Conservation (phyloP, 1,140 invertebrate genomes). For the Arctopsyche grandis region DNA sequence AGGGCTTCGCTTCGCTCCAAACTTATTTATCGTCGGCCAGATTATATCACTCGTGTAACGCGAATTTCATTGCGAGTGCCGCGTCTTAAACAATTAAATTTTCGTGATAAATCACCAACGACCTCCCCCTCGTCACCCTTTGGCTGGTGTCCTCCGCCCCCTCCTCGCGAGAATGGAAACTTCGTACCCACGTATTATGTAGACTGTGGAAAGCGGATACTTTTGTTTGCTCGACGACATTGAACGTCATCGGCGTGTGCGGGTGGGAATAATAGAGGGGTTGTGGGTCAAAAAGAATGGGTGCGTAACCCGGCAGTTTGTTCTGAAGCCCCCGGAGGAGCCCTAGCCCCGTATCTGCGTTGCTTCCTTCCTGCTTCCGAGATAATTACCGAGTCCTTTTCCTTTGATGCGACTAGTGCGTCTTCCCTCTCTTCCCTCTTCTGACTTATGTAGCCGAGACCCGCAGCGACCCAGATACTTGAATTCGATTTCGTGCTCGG, state of each 20-base stretch:
- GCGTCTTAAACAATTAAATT: conserved; percentile 42
- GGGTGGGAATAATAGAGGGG: background rate
- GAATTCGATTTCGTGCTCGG: conserved; percentile 27
- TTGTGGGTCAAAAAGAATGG: too few relatives aligned
- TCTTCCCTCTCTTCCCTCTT: background rate
- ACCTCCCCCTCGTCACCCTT: background rate
- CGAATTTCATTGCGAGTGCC: conserved; percentile 38
- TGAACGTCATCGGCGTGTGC: background rate
- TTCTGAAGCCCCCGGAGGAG: background rate
- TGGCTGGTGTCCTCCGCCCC: background rate
- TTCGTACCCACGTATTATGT: background rate
- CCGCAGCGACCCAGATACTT: background rate
- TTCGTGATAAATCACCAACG: conserved; percentile 36
- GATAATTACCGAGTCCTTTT: conserved; percentile 36
- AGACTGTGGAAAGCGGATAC: too few relatives aligned
- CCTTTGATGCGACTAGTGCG: background rate
- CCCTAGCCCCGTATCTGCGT: conserved; percentile 13
- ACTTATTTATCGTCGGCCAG: conserved; percentile 35
- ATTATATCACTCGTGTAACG: conserved; percentile 42
- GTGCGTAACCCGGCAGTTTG: background rate
- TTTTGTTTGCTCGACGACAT: background rate
- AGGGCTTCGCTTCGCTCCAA: conserved; percentile 7
- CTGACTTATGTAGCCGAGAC: background rate
- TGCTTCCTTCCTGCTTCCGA: conserved; percentile 37
- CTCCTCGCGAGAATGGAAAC: background rate